These are phyloP conservation scores for Argya squamiceps DNA, from an alignment of 2,797 vertebrate species.

Conservation along the genomic window DNA sequence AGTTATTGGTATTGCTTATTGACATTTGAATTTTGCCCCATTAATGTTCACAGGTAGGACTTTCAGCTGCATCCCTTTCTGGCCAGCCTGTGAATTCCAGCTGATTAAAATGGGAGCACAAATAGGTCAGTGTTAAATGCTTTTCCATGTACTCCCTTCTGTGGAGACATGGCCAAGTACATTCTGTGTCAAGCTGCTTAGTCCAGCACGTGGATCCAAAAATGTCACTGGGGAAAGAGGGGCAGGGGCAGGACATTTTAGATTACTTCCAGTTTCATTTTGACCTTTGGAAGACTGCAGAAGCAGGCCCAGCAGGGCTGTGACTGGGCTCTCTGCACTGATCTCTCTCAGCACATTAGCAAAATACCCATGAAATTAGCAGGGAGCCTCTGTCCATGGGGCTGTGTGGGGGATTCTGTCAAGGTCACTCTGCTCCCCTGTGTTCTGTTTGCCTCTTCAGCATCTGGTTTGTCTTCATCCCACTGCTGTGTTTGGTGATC, in stretches of 20 bases:
- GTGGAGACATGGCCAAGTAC: neutral
- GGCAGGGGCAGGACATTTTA: neutral
- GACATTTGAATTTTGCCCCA: accelerated
- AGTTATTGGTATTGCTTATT: neutral
- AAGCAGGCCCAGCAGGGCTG: neutral
- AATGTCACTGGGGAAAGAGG: neutral
- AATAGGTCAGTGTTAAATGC: neutral
- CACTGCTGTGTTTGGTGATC: neutral
- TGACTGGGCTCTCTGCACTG: neutral
- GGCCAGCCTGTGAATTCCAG: neutral
- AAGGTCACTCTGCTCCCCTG: neutral
- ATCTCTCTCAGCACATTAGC: neutral
- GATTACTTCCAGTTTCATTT: neutral
- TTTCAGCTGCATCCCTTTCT: neutral
- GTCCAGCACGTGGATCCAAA: neutral
- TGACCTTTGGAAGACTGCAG: conserved; percentile 3
- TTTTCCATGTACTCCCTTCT: neutral
- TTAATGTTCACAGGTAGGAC: neutral
- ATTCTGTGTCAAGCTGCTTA: neutral
- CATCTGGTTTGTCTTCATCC: neutral
- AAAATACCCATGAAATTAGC: neutral
- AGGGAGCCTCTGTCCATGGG: neutral
- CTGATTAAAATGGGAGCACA: neutral
- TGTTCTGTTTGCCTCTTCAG: neutral
- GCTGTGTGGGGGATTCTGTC: neutral